Base-by-base conservation (phyloP, 2,888 invertebrate genomes). In the Phania funesta region DNA sequence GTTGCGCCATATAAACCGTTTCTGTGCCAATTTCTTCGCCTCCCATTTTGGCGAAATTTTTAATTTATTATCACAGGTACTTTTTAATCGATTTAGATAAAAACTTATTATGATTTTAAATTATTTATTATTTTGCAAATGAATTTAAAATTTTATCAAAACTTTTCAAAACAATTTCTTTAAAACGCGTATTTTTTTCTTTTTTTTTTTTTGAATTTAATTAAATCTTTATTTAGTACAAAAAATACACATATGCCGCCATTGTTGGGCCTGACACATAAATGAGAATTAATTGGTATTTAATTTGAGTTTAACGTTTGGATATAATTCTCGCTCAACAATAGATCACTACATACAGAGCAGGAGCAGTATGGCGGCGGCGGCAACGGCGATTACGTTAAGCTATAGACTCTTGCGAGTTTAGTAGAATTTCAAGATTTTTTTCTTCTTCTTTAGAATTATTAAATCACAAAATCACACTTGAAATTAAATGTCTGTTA, bases 401-500 rank as follows among this genome's bases (percentile, higher is more conserved):
- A 67, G 52, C 41, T 70, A 75, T 80, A 56, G 62, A 67, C 71
- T 52, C 75, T 68, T 50, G 54, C 24, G 41, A 46, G 26, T 70
- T 54, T 24, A 65, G 54, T 65, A 35, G n/a, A 68, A 60, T 60
- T 60, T 67, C 41, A 38, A 62, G 29, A 67, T 13, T 32, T 24
- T 16, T 54, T 50, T 38, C 24, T 16, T 29, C 9, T 60, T 18
- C 41, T 58, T 48, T 56, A 32, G 29, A 65, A 24, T 52, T 18
- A 18, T 70, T 46, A 54, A 70, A 62, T 62, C 83, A 84, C 87
- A 88, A 54, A 60, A 58, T 64, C 83, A 84, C 87, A 88, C 87
- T 88, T 87, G 86, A 89, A 90, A 89, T 88, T 88, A 89, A 88
- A 87, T 86, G 86, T 87, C 87, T 86, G 87, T 88, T 89, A 87